Evolutionary conservation across 2,113 vertebrate genomes (phyloP).

Genomic region (Psephotus haematonotus): DNA sequence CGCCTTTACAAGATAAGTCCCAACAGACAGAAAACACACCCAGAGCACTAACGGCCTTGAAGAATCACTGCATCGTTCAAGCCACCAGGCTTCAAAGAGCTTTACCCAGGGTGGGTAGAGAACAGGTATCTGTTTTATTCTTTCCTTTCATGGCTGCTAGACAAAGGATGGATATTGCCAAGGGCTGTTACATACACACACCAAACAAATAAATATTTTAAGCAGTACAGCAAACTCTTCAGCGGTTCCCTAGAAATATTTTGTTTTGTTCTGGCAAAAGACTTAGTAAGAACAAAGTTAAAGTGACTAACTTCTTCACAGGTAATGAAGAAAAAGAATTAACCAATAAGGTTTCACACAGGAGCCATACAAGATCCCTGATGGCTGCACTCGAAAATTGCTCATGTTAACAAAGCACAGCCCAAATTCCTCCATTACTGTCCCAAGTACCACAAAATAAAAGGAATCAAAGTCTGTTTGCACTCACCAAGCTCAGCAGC

Average conservation of each 20-base stretch:
- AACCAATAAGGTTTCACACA: neutral
- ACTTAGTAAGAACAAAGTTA: neutral
- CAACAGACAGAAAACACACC: too few relatives aligned
- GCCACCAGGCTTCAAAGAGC: neutral
- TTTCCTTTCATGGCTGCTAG: neutral
- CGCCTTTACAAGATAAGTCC: neutral
- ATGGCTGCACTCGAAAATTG: neutral
- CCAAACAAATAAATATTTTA: neutral
- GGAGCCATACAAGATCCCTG: neutral
- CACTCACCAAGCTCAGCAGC: neutral
- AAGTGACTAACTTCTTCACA: neutral
- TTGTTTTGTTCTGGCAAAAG: neutral
- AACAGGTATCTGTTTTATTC: rapidly evolving
- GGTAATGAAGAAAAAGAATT: rapidly evolving
- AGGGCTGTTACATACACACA: rapidly evolving
- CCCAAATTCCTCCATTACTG: neutral
- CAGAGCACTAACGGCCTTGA: too few relatives aligned
- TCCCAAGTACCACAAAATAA: rapidly evolving
- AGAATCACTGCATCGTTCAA: neutral
- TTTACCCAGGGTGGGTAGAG: neutral
- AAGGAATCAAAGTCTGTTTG: neutral
- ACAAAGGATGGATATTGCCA: neutral
- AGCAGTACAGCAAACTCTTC: rapidly evolving
- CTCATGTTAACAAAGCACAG: neutral
- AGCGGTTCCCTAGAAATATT: neutral